phyloP scores from a whole-genome alignment of 1,140 invertebrate species.

The Drosophila orosa region DNA sequence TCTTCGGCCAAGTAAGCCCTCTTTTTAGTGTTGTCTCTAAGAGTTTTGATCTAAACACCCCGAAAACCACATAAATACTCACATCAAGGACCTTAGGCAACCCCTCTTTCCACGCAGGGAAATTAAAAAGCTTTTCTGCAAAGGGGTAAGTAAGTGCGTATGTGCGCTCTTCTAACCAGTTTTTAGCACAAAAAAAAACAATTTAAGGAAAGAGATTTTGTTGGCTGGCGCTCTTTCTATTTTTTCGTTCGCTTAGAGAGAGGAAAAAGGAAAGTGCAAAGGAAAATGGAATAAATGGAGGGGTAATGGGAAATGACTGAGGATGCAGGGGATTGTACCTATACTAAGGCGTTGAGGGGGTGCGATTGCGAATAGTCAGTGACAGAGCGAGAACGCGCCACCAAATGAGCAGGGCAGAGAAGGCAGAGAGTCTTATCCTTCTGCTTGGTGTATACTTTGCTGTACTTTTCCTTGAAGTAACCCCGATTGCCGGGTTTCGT shows the following conservation, averaged over 20 bases:
- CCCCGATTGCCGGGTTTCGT: conserved; percentile 49
- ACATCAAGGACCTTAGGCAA: background rate
- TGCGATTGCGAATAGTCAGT: conserved; percentile 1
- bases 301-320: conserved; percentile 1
- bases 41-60: conserved; percentile 9
- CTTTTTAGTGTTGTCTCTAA: background rate
- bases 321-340: background rate
- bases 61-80: background rate
- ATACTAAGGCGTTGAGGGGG: background rate
- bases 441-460: conserved; percentile 49
- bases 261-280: background rate
- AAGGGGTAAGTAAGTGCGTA: conserved; percentile 2
- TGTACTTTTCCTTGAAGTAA: conserved; percentile 58
- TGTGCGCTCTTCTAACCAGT: background rate
- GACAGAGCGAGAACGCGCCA: conserved; percentile 5
- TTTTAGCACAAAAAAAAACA: conserved; percentile 6
- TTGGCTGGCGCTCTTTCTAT: background rate
- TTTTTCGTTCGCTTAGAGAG: background rate
- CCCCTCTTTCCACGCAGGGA: background rate
- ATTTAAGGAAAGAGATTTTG: background rate
- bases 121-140: conserved; percentile 6
- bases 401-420: conserved; percentile 14
- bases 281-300: background rate
- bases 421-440: conserved; percentile 27
- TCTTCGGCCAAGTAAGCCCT: background rate